Base-by-base conservation (phyloP, 2,113 vertebrate species). In the Poeciliopsis turrubarensis region DNA sequence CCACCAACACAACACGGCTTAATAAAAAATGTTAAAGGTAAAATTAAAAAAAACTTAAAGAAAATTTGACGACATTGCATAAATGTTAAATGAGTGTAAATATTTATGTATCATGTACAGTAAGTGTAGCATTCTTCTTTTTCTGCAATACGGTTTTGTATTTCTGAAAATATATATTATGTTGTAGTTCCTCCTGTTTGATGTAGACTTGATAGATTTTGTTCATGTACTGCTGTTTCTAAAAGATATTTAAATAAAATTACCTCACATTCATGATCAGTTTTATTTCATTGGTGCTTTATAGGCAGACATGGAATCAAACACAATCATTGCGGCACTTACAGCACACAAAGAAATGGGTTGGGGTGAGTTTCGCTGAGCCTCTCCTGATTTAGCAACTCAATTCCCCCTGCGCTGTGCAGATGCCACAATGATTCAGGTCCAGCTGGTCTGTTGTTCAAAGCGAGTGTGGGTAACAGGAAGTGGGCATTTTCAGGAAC, bases 31-130 rank as follows among this genome's bases (percentile, higher is more conserved):
- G 9, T 25, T 72, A 5, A 69, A 54, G 31, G 1, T 70, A 12
- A 15, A 15, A 61, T 51, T n/a, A 64, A 19, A 27, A 39, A 37
- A 60, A 34, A 26, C 73, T 80, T 15, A 57, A 73, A 32, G 54
- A 32, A 31, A 39, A 15, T 15, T 47, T 78, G 80, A 80, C 32
- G 19, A 81, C 82, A 83, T 76, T 81, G 82, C 83, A 90, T 94
- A 94, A 87, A 92, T 91, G 89, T 90, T 91, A 86, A 91, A 91
- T 92, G 88, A 85, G 62, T 95, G 94, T 95, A 95, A 92, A 95
- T 95, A 94, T 88, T 90, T 83, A 85, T 87, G 78, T 69, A 79
- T 74, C 79, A 68, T 95, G 93, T 95, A 95, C 93, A 94, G 93
- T 67, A 87, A 83, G 85, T 85, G 75, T 34, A 85, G 87, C 85